These are phyloP conservation scores for Drosophila lacicola DNA, from an alignment of 2,888 invertebrate genomes.

Conservation along the genomic window DNA sequence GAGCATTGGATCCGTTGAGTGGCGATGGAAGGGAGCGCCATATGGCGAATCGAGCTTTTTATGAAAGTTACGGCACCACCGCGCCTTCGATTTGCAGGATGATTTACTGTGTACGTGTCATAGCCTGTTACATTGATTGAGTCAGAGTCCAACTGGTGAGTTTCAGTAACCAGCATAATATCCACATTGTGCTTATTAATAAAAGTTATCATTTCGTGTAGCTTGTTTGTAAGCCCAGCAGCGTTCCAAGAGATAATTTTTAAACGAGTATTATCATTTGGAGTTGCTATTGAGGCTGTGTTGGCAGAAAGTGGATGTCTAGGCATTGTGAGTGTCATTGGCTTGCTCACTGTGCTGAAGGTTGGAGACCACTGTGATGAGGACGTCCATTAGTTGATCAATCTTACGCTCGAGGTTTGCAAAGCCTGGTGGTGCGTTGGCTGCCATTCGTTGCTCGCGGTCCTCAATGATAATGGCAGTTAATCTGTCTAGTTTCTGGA, in stretches of 20 bases:
- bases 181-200: neutral
- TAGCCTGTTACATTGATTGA: neutral
- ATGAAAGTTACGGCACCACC: neutral
- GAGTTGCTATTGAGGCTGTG: no score
- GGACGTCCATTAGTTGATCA: no score
- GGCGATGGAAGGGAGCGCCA: neutral
- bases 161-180: neutral
- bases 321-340: no score
- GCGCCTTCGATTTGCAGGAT: neutral
- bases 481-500: no score
- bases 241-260: conserved; percentile 6
- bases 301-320: no score
- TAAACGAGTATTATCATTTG: no score
- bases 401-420: no score
- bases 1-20: neutral
- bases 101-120: neutral
- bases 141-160: neutral
- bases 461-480: no score
- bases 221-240: neutral
- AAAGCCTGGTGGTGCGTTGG: no score
- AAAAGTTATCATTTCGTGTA: neutral
- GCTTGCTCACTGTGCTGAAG: no score
- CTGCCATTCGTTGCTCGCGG: no score
- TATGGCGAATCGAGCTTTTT: neutral
- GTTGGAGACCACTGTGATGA: no score